phyloP scores from a whole-genome alignment of 2,888 invertebrate species.

The Pseudococcus viburni region DNA sequence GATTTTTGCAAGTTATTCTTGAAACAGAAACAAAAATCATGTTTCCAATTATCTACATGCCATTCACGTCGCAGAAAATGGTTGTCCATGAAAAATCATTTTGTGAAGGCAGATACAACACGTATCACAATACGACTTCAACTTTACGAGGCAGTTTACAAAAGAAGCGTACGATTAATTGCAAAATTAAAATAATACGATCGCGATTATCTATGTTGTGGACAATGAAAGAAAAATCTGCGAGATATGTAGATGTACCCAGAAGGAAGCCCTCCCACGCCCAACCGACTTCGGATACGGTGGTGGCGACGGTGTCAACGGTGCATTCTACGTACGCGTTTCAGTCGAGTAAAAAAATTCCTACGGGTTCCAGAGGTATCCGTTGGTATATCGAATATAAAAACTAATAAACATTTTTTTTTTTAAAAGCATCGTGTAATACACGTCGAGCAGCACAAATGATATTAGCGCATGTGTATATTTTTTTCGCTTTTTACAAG shows the following conservation, averaged over 20 bases:
- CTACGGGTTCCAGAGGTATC: neutral
- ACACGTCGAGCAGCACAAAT: conserved; percentile 27
- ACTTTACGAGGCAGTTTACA: neutral
- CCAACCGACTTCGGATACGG: neutral
- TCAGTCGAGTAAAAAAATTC: neutral
- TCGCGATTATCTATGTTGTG: neutral
- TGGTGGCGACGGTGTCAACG: neutral
- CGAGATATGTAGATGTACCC: neutral
- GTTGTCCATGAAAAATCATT: neutral
- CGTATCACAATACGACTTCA: neutral
- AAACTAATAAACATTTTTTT: conserved; percentile 38
- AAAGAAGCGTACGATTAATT: conserved; percentile 18
- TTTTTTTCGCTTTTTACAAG: conserved; percentile 40
- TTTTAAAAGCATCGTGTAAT: neutral
- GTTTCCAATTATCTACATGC: neutral
- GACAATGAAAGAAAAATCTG: neutral
- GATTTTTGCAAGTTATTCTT: too few relatives aligned
- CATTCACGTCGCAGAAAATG: neutral
- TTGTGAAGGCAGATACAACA: neutral
- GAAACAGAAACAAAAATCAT: too few relatives aligned
- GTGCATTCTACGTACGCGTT: neutral
- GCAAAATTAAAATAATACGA: conserved; percentile 19
- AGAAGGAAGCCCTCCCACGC: conserved; percentile 22
- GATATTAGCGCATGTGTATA: conserved; percentile 37
- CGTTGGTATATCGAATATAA: conserved; percentile 23